Base-by-base conservation (phyloP, 2,888 invertebrate genomes). In the Parnassius mnemosyne region DNA sequence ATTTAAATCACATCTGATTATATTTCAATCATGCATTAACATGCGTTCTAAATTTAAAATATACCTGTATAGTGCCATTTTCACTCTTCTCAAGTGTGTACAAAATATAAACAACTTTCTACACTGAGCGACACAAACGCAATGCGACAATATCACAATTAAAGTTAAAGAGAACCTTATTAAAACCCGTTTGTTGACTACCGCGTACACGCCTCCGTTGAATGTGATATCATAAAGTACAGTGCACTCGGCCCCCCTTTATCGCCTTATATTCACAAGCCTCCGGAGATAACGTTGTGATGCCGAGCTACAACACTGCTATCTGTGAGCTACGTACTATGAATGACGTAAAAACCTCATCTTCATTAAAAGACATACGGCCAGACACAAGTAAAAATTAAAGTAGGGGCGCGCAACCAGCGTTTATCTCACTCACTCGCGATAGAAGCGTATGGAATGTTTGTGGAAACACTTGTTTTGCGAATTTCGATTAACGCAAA, bases 301-400 rank as follows among this genome's bases (percentile, higher is more conserved):
- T 80, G 81, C 20, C 88, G 88, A 89, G 88, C 87, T 88, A 85
- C 88, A 84, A 75, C 76, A 89, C 89, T 83, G 80, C 81, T 80
- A 80, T 92, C 89, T 85, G 83, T 88, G 86, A 92, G 92, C 92
- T 92, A 92, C 92, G 92, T 92, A 92, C 92, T 87, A 88, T 89
- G 86, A 92, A 84, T 85, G 86, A 90, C 92, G 91, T 89, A 81
- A 79, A 71, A 71, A 62, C 75, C 72, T 72, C 76, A 77, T 81
- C 80, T 83, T 80, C 84, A 78, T 78, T 81, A 71, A 76, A 87
- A 87, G 82, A 84, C 82, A 77, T 84, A 77, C 71, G 71, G 81
- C 79, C 78, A 88, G 88, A 89, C 87, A 77, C 73, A 72, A 81
- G 80, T 77, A 68, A 74, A 72, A 70, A 71, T 80, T 59, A 57